Base-by-base conservation (phyloP, 1,140 invertebrate genomes). In the Neelides sp. region DNA sequence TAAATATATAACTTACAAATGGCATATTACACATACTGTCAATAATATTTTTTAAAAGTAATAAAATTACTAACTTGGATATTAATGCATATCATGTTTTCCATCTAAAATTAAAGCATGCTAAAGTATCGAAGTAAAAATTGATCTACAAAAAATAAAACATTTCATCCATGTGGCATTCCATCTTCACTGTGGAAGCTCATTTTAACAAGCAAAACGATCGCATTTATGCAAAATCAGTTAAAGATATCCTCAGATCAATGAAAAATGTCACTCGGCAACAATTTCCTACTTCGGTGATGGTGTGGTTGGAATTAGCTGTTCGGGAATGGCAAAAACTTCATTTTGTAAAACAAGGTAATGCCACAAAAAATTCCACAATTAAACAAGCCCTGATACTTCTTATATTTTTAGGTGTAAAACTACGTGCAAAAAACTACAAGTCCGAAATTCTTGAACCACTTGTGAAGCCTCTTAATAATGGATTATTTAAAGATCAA, bases 301-400 rank as follows among this genome's bases (percentile, higher is more conserved):
- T 52, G 49, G 54, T 52, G 2, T 56, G 51, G 30, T 24, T 34
- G 54, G 37, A 15, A 45, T 56, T n/a, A 42, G 37, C 26, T 47
- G 34, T 26, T 5, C 40, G 40, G 50, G 36, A 17, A 40, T 23
- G 19, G 22, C 44, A 0, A 13, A 40, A 7, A 19, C n/a, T 46
- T 8, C 24, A 41, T 10, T 52, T 52, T 15, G 44, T 52, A 5
- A 19, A 13, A 3, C 32, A 30, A 30, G 50, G n/a, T n/a, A n/a
- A n/a, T n/a, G n/a, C n/a, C n/a, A n/a, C n/a, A n/a, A n/a, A n/a
- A n/a, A n/a, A n/a, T n/a, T n/a, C n/a, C n/a, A n/a, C n/a, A n/a
- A n/a, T n/a, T n/a, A n/a, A n/a, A n/a, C n/a, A n/a, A n/a, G n/a
- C n/a, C n/a, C n/a, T n/a, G n/a, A n/a, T n/a, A n/a, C n/a, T n/a